phyloP scores from a whole-genome alignment of 2,797 vertebrate species.

The Notoglanidium macrostoma region DNA sequence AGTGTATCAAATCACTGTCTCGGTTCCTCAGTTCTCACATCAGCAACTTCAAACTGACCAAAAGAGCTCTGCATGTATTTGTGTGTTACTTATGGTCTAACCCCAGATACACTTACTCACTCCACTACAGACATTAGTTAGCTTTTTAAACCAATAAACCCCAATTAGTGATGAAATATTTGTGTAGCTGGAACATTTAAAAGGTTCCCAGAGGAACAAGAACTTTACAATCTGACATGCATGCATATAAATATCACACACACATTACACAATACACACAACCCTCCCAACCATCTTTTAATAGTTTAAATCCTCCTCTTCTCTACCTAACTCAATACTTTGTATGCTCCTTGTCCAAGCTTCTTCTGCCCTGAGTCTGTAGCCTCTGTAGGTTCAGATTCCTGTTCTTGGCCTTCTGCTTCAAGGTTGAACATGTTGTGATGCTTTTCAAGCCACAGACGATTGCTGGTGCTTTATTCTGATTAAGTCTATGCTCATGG shows the following conservation, averaged over 20 bases:
- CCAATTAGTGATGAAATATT: background rate
- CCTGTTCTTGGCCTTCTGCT: background rate
- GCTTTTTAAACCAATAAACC: background rate
- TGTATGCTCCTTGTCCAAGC: background rate
- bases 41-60: background rate
- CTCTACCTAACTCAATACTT: background rate
- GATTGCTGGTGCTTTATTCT: background rate
- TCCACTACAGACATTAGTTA: background rate
- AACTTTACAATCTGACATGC: background rate
- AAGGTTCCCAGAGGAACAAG: background rate
- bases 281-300: background rate
- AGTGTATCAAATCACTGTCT: background rate
- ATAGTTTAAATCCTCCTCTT: background rate
- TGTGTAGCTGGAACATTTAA: background rate
- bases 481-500: background rate
- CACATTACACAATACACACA: background rate
- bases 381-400: background rate
- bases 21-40: background rate
- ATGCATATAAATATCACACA: background rate
- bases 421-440: background rate
- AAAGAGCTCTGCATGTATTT: background rate
- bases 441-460: background rate
- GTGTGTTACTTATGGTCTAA: background rate
- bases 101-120: background rate
- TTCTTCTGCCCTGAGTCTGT: too few relatives aligned